phyloP scores from a whole-genome alignment of 30 jellyfish, hydroid and myxozoan species.

The Haliclystus octoradiatus region DNA sequence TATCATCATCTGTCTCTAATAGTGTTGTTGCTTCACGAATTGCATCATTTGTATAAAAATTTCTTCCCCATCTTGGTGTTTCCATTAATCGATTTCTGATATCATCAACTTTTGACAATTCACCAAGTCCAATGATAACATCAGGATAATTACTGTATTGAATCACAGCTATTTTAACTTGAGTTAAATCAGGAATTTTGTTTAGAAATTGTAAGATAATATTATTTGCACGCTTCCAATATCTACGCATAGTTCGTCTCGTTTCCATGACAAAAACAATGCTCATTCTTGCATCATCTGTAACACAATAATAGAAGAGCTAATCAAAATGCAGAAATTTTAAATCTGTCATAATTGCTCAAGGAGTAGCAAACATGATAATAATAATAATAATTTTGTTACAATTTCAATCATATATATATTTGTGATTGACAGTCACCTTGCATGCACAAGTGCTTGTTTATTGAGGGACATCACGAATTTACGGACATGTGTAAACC shows the following conservation, averaged over 20 bases:
- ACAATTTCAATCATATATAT: too few species aligned
- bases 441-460: too few species aligned
- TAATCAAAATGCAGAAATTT: too few species aligned
- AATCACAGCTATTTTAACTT: not conserved
- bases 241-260: not conserved
- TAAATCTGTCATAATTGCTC: too few species aligned
- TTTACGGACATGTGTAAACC: too few species aligned
- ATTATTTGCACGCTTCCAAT: not conserved
- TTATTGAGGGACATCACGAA: too few species aligned
- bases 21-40: not conserved
- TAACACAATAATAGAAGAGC: too few species aligned
- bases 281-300: not conserved
- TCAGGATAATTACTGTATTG: not conserved
- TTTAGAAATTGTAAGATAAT: too few species aligned
- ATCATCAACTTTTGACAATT: not conserved
- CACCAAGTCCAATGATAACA: not conserved
- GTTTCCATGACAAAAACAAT: not conserved
- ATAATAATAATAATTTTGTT: too few species aligned
- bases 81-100: not conserved
- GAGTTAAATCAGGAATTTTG: not conserved
- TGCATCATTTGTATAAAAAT: not conserved
- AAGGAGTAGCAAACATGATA: too few species aligned
- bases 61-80: not conserved
- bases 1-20: not conserved
- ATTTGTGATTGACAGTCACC: too few species aligned